A percentile compares a stretch with the other conserved stretches of the same genome.
These are phyloP conservation scores for Formicarius rufipectus DNA, from an alignment of 2,113 vertebrate species.

Conservation along the genomic window DNA sequence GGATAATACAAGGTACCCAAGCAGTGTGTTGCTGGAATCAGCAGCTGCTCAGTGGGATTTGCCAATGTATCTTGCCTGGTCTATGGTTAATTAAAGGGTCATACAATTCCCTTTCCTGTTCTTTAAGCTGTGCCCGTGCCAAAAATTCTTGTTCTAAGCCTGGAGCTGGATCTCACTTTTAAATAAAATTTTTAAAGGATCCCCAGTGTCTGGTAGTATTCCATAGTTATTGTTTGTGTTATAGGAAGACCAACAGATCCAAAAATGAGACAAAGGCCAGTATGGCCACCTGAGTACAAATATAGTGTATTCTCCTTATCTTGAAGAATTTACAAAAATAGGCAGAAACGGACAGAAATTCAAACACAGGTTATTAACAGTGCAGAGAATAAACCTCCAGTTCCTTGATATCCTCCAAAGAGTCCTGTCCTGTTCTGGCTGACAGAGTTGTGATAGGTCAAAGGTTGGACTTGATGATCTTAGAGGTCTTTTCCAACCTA, in stretches of 20 bases:
- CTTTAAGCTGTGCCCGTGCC: neutral
- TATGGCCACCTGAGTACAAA: neutral
- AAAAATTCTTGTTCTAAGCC: neutral
- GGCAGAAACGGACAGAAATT: neutral
- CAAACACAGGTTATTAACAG: neutral
- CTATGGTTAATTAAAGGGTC: neutral
- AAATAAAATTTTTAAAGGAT: neutral
- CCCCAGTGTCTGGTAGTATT: neutral
- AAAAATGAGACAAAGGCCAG: neutral
- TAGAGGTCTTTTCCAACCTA: neutral
- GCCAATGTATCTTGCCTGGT: fast-evolving
- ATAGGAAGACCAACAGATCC: neutral
- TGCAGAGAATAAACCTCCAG: neutral
- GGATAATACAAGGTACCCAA: neutral
- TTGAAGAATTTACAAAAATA: neutral
- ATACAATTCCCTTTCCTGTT: neutral
- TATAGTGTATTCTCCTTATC: neutral
- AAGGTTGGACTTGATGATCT: neutral
- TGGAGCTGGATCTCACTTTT: neutral
- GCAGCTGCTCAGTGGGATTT: neutral
- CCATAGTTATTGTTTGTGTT: neutral
- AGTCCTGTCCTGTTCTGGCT: neutral
- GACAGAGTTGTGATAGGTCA: neutral
- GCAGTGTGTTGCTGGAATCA: neutral
- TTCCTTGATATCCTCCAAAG: neutral